phyloP scores from a whole-genome alignment of 2,113 vertebrate genomes.

The Panthera uncia region DNA sequence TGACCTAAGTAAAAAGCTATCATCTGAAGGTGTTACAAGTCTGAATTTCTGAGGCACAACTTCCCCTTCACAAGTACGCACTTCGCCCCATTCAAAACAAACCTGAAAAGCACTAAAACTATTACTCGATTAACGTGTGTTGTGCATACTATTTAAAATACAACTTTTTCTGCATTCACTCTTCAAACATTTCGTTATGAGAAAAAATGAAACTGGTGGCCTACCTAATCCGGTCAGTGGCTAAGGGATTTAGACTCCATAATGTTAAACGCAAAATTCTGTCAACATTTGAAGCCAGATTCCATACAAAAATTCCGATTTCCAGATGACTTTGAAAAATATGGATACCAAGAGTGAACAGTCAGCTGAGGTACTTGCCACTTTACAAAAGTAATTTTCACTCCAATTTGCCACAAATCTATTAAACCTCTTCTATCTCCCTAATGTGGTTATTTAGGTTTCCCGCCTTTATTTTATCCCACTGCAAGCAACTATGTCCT shows the following conservation, averaged over 20 bases:
- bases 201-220: neutral
- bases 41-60: neutral
- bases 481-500: neutral
- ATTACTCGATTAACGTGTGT: neutral
- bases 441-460: neutral
- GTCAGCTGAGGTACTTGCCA: neutral
- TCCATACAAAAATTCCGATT: neutral
- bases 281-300: neutral
- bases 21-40: neutral
- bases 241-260: neutral
- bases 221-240: neutral
- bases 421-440: neutral
- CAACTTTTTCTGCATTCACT: neutral
- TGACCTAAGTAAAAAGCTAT: neutral
- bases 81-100: neutral
- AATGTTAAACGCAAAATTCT: slow-evolving; percentile 28
- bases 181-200: neutral
- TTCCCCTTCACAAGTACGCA: neutral
- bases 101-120: neutral
- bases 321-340: slow-evolving; percentile 16
- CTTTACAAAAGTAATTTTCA: slow-evolving; percentile 2
- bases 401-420: neutral
- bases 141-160: neutral
- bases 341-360: neutral
- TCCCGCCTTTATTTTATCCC: neutral